Evolutionary conservation across 2,797 vertebrate species (phyloP).

Genomic region (Eleutherodactylus coqui): DNA sequence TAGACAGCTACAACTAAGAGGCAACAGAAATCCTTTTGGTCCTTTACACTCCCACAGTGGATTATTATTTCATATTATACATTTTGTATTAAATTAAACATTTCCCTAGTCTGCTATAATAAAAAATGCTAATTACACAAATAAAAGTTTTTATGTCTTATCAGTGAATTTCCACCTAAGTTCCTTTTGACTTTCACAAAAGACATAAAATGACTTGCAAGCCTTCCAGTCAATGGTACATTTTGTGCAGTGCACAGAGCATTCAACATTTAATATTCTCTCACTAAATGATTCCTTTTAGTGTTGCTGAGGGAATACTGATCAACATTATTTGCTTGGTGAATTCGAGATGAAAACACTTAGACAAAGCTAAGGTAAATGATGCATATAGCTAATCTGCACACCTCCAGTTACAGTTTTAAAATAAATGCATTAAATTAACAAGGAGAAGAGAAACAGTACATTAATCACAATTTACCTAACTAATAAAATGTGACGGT

Average conservation of each 20-base stretch:
- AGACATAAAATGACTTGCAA: neutral
- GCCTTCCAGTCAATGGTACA: neutral
- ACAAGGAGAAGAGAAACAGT: neutral
- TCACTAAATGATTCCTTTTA: slow-evolving; percentile 30
- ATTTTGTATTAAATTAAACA: neutral
- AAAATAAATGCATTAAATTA: slow-evolving; percentile 24
- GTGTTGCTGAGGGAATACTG: slow-evolving; percentile 9
- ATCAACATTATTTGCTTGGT: slow-evolving; percentile 42
- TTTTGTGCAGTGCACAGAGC: neutral
- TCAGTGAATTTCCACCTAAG: neutral
- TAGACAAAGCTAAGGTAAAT: slow-evolving; percentile 30
- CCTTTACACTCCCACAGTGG: too few relatives aligned
- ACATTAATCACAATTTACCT: slow-evolving; percentile 6
- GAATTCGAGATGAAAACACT: slow-evolving; percentile 27
- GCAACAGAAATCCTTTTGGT: too few relatives aligned
- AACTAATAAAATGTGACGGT: neutral
- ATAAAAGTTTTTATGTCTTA: neutral
- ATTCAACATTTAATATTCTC: neutral
- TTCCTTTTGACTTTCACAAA: slow-evolving; percentile 12
- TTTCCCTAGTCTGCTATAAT: neutral
- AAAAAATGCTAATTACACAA: neutral
- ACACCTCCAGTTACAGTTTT: slow-evolving; percentile 16
- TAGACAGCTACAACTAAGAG: too few relatives aligned
- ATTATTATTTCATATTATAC: neutral
- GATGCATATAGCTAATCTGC: slow-evolving; percentile 15